Evolutionary conservation across 2,113 vertebrate genomes (phyloP).

Genomic region (Microcebus lehilahytsara): DNA sequence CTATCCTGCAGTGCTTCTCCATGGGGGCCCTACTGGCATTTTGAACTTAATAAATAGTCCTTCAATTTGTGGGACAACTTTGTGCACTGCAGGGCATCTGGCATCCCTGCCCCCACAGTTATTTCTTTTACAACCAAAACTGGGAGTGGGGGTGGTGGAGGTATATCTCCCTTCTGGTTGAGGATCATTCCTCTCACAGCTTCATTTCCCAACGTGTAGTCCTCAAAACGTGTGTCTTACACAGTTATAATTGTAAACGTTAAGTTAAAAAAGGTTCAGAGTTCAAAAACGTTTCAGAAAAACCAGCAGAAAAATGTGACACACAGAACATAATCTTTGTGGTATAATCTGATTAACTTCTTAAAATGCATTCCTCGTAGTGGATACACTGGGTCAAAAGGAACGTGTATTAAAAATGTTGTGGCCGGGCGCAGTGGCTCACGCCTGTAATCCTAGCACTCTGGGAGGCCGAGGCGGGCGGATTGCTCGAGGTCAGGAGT

Average conservation of each 20-base stretch:
- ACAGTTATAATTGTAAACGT: background rate
- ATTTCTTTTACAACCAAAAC: background rate
- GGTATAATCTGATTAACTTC: background rate
- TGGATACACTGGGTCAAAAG: background rate
- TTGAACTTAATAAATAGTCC: background rate
- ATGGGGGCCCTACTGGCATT: background rate
- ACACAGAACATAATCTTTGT: background rate
- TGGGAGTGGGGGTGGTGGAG: background rate
- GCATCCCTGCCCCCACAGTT: background rate
- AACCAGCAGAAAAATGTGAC: background rate
- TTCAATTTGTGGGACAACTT: background rate
- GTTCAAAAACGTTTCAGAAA: background rate
- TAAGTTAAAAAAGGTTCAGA: background rate
- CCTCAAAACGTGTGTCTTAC: background rate
- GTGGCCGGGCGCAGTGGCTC: too few relatives aligned
- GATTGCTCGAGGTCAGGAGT: too few relatives aligned
- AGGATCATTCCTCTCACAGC: background rate
- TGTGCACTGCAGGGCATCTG: too few relatives aligned
- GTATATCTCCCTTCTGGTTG: background rate
- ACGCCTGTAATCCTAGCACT: too few relatives aligned
- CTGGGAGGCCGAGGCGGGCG: too few relatives aligned
- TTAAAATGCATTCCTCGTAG: background rate
- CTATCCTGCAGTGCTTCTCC: background rate
- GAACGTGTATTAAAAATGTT: background rate
- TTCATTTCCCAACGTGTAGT: background rate